Evolutionary conservation across 2,113 vertebrate genomes (phyloP), one percentile per base, ranked within the genome.

Genomic region (Todiramphus chloris): DNA sequence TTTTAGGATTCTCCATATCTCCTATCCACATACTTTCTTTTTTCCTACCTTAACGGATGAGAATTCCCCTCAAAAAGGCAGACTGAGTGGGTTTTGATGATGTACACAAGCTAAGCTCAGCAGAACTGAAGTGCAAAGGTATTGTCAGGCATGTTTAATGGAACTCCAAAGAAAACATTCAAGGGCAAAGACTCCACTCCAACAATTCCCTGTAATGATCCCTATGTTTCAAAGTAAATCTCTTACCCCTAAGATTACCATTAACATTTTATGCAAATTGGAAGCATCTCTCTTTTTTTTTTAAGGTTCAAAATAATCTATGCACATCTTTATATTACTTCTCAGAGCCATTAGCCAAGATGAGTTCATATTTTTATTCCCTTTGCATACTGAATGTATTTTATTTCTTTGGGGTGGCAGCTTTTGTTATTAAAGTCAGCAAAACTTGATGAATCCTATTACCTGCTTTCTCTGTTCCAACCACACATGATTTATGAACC

Each of bases 251-350:
- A 90, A 91, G 91, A 97, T 82, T 74, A 84, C 84, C 80, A 64
- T 75, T 66, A 96, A 76, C 80, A 78, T 96, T 97, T 96, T 87
- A 96, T 97, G 93, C 79, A 97, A 97, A 97, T 96, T 89, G 75
- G 69, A 90, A 73, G 93, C 86, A 93, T 93, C 63, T 77, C 81
- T 95, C 43, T 80, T 95, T 95, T 92, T 92, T 79, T 96, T 92
- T 94, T 60, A 82, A 87, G 94, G 48, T 87, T 89, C 82, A 50
- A 68, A 84, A 87, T 93, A 97, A 93, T 95, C 92, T 97, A 53
- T 94, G 90, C 76, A 84, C 63, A 87, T 96, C 93, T 96, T 90
- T 84, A 83, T 94, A 94, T 90, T 83, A 73, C 83, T 95, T 95
- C 94, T 93, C 90, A 94, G 77, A 86, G 93, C 87, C 84, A 96